Evolutionary conservation across 2,113 vertebrate genomes (phyloP).

Genomic region (Vidua chalybeata): DNA sequence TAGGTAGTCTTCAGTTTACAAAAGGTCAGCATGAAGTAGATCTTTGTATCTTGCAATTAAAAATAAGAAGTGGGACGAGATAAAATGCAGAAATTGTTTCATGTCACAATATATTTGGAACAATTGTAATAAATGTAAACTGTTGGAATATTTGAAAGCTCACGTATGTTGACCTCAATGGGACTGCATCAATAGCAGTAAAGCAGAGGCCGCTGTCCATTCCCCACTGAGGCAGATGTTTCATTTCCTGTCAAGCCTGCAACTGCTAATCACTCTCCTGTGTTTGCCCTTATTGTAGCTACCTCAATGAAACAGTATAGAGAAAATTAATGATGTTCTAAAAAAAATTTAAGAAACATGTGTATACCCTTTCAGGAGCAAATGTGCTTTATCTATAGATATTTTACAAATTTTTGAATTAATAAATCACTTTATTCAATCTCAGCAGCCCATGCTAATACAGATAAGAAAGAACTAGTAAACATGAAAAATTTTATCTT

Average conservation of each 20-base stretch:
- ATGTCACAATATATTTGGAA: neutral
- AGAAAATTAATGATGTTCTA: neutral
- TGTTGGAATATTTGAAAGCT: neutral
- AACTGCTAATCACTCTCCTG: neutral
- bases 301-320: neutral
- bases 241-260: neutral
- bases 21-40: neutral
- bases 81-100: constrained; percentile 26
- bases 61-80: neutral
- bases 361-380: neutral
- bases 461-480: neutral
- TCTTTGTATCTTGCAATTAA: neutral
- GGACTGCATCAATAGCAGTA: constrained; percentile 9
- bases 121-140: neutral
- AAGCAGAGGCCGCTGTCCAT: neutral
- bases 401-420: neutral
- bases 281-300: neutral
- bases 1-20: neutral
- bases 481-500: neutral
- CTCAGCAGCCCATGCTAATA: neutral
- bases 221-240: neutral
- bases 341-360: neutral
- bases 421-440: neutral
- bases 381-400: neutral
- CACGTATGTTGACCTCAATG: neutral